A percentile compares a stretch with the other conserved stretches of the same genome.
phyloP scores from a whole-genome alignment of 2,113 vertebrate species.

The Butastur rufipennis region DNA sequence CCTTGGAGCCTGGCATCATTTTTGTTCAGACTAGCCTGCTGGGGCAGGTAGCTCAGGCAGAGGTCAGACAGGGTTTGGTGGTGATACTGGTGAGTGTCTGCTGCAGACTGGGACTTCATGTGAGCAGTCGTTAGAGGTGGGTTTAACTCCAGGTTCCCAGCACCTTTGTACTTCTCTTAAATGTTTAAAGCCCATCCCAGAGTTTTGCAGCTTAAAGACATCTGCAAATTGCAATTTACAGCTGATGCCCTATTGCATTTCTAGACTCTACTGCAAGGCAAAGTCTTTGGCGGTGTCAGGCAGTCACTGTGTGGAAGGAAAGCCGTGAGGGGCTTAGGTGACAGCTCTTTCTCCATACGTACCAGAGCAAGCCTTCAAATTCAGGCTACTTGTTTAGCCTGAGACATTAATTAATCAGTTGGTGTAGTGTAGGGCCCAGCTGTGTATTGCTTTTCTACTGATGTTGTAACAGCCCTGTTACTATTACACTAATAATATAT shows the following conservation, averaged over 20 bases:
- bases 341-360: not conserved
- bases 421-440: not conserved
- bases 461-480: not conserved
- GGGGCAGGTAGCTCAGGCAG: not conserved
- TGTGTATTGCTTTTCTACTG: not conserved
- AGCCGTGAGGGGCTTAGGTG: not conserved
- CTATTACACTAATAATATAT: not conserved
- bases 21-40: not conserved
- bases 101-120: not conserved
- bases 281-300: not conserved
- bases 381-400: not conserved
- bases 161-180: not conserved
- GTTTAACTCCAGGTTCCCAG: not conserved
- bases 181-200: not conserved
- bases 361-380: not conserved
- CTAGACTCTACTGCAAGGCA: not conserved
- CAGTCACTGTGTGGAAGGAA: not conserved
- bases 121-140: not conserved
- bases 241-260: not conserved
- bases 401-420: not conserved
- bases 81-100: not conserved
- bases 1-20: not conserved
- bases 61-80: not conserved
- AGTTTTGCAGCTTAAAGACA: not conserved
- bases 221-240: not conserved